Evolutionary conservation across 2,113 vertebrate species (phyloP), one percentile per base, ranked within the genome.

Genomic region (Urocolius indicus): DNA sequence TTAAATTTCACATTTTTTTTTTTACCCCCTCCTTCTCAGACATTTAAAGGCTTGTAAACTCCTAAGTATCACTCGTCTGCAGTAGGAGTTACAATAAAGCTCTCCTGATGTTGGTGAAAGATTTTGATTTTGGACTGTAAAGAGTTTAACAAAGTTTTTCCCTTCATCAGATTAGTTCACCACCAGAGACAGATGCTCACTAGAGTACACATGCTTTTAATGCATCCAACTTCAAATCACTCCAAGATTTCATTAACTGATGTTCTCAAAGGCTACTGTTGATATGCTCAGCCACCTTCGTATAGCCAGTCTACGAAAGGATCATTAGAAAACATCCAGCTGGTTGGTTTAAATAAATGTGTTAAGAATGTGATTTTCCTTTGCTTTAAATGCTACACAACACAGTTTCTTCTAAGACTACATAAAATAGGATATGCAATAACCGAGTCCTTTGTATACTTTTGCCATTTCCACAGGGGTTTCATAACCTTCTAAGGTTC

Each of bases 111-210:
- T 75, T 92, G 90, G 95, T 88, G 34, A 84, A 95, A 95, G 85
- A 94, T 95, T 96, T 94, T 65, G 67, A 83, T 93, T 90, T 94
- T 86, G 84, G 69, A 92, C 92, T 87, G 74, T 89, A 95, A 97
- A 96, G 96, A 87, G 81, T 93, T 83, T 84, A 94, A 79, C 76
- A 80, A 71, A 54, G 55, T 83, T 94, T 96, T 95, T 54, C 16
- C 49, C 30, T 59, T 80, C 83, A 54, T 54, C 86, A 77, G 78
- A 73, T 80, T 67, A 68, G 59, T 45, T 72, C 74, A 77, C 59
- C 52, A 61, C 36, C 38, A 92, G 83, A 84, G 74, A 81, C 78
- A 90, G 78, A 65, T 92, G 87, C 74, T 95, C n/a, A 49, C 48
- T 54, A 17, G 58, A 63, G 59, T 30, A 90, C 59, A 54, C n/a